Evolutionary conservation across 2,888 invertebrate species (phyloP).

Genomic region (Acanthococcus lagerstroemiae): DNA sequence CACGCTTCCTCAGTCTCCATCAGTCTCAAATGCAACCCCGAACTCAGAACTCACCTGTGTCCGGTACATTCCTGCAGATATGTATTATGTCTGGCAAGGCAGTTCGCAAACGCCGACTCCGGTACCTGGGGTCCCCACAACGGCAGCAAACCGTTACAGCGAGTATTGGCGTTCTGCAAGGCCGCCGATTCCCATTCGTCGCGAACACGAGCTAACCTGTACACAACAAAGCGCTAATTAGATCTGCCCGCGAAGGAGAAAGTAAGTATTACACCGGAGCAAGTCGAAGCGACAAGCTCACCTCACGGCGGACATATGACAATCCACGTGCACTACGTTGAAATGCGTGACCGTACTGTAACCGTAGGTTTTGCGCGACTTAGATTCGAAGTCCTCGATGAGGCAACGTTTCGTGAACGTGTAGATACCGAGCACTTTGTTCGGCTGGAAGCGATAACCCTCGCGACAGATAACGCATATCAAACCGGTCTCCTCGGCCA

Average conservation of each 20-base stretch:
- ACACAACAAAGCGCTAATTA: slow-evolving; percentile 35
- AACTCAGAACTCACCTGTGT: slow-evolving; percentile 39
- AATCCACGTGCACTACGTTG: slow-evolving; percentile 96
- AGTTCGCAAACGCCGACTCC: slow-evolving; percentile 85
- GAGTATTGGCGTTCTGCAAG: slow-evolving; percentile 93
- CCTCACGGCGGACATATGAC: slow-evolving; percentile 92
- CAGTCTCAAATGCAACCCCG: too few species aligned
- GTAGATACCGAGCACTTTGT: slow-evolving; percentile 89
- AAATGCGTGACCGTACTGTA: slow-evolving; percentile 96
- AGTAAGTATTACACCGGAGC: neutral
- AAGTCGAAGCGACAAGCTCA: slow-evolving; percentile 41
- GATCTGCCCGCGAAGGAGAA: neutral
- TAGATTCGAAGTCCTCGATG: slow-evolving; percentile 84
- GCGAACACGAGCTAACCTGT: slow-evolving; percentile 53
- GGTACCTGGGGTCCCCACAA: slow-evolving; percentile 93
- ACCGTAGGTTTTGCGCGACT: slow-evolving; percentile 74
- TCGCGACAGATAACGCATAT: slow-evolving; percentile 97
- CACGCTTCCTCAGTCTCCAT: too few species aligned
- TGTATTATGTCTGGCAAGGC: slow-evolving; percentile 82
- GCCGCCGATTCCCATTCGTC: slow-evolving; percentile 99
- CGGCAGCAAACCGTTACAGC: slow-evolving; percentile 91
- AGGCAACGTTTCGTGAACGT: slow-evolving; percentile 92
- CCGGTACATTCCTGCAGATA: slow-evolving; percentile 54
- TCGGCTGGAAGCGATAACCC: slow-evolving; percentile 91
- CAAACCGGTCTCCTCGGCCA: slow-evolving; percentile 89